Evolutionary conservation across 2,113 vertebrate species (phyloP).

Genomic region (Cyprinodon variegatus): DNA sequence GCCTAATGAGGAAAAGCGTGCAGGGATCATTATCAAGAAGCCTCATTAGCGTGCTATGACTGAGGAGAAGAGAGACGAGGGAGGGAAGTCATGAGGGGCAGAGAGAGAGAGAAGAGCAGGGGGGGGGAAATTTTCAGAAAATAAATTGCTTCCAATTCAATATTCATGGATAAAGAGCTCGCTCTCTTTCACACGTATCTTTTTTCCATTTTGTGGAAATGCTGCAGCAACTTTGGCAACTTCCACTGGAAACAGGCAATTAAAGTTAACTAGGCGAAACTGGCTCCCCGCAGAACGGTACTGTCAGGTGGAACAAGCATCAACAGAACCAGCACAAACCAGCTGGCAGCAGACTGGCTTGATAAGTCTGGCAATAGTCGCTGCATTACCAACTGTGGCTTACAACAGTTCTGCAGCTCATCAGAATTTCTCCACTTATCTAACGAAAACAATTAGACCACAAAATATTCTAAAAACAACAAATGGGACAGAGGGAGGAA

Average conservation of each 20-base stretch:
- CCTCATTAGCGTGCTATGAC: conserved; percentile 74
- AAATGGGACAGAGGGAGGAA: not conserved
- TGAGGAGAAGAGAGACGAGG: conserved; percentile 58
- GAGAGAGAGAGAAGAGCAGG: not conserved
- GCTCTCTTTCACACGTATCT: conserved; percentile 74
- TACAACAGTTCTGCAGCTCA: conserved; percentile 30
- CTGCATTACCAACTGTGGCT: conserved; percentile 49
- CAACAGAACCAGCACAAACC: conserved; percentile 66
- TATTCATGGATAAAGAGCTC: conserved; percentile 76
- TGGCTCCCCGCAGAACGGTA: conserved; percentile 69
- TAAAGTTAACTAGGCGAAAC: conserved; percentile 77
- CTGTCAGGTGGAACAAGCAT: conserved; percentile 74
- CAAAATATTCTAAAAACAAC: conserved; percentile 15
- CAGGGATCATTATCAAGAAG: conserved; percentile 81
- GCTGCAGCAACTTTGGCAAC: conserved; percentile 66
- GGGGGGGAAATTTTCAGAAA: conserved; percentile 50
- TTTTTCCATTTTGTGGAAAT: conserved; percentile 79
- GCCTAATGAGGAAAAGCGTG: conserved; percentile 79
- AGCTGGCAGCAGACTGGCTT: conserved; percentile 62
- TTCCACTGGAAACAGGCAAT: conserved; percentile 78
- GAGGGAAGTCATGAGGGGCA: conserved; percentile 14
- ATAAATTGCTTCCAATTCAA: conserved; percentile 78
- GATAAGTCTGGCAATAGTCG: conserved; percentile 61
- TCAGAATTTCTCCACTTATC: conserved; percentile 19
- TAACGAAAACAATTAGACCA: conserved; percentile 21